Evolutionary conservation across 2,888 invertebrate genomes (phyloP).

Genomic region (Bellardia bayeri): DNA sequence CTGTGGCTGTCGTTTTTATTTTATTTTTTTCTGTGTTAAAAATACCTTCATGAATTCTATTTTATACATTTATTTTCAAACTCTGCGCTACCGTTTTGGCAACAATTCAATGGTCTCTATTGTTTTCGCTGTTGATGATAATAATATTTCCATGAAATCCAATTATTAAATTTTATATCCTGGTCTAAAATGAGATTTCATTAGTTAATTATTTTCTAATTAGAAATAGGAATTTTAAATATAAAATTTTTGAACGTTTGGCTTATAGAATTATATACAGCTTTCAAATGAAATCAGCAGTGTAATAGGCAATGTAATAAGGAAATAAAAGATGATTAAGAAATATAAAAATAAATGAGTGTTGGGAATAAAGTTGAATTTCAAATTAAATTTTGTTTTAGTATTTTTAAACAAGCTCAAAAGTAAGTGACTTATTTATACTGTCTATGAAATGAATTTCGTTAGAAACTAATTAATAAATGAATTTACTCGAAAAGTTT

Average conservation of each 20-base stretch:
- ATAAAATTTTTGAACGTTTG: neutral
- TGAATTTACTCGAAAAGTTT: too few relatives aligned
- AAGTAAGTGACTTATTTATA: too few relatives aligned
- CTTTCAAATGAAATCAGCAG: neutral
- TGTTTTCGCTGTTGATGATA: slow-evolving; percentile 28
- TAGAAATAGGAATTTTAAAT: slow-evolving; percentile 15
- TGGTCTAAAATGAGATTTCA: slow-evolving; percentile 42
- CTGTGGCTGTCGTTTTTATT: slow-evolving; percentile 1
- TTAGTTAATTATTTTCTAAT: slow-evolving; percentile 56
- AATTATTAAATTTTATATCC: slow-evolving; percentile 49
- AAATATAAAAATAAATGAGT: neutral
- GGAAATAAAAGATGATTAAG: neutral
- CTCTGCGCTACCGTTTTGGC: neutral
- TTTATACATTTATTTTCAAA: neutral
- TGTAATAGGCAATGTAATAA: neutral
- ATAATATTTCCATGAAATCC: slow-evolving; percentile 37
- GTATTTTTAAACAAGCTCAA: neutral
- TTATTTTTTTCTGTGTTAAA: neutral
- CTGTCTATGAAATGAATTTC: too few relatives aligned
- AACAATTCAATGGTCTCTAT: slow-evolving; percentile 4
- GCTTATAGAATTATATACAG: neutral
- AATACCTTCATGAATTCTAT: neutral
- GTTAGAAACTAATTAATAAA: too few relatives aligned
- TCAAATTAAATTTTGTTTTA: too few relatives aligned
- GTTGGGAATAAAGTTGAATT: too few relatives aligned